Evolutionary conservation across 2,797 vertebrate genomes (phyloP).

Genomic region (Enteromius radiatus): DNA sequence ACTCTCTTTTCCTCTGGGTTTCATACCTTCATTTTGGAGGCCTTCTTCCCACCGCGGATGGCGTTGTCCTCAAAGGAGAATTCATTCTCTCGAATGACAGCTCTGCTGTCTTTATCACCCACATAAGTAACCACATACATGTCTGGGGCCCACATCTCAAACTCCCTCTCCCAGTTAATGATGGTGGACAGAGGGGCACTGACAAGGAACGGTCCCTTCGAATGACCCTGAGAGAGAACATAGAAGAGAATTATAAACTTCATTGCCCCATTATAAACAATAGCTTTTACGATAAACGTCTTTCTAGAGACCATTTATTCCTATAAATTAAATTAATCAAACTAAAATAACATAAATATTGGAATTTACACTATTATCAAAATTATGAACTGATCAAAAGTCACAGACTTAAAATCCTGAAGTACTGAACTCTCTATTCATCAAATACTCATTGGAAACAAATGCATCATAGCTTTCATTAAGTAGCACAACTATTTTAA

Average conservation of each 20-base stretch:
- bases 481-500: background rate
- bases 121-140: slow-evolving; percentile 98
- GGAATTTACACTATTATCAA: background rate
- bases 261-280: background rate
- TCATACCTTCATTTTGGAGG: slow-evolving; percentile 95
- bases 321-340: background rate
- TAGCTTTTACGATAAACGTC: background rate
- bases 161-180: slow-evolving; percentile 98
- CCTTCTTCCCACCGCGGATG: slow-evolving; percentile 96
- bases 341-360: background rate
- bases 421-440: background rate
- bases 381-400: background rate
- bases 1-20: background rate
- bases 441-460: background rate
- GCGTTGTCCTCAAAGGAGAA: slow-evolving; percentile 98
- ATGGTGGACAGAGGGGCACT: slow-evolving; percentile 97
- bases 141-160: slow-evolving; percentile 99
- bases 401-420: background rate
- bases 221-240: slow-evolving; percentile 86
- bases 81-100: slow-evolving; percentile 97
- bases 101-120: slow-evolving; percentile 97
- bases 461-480: background rate
- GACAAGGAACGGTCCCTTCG: slow-evolving; percentile 97
- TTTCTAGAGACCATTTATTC: background rate
- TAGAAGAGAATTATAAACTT: background rate